phyloP scores from a whole-genome alignment of 2,888 invertebrate genomes.

The Eupithecia abbreviata region DNA sequence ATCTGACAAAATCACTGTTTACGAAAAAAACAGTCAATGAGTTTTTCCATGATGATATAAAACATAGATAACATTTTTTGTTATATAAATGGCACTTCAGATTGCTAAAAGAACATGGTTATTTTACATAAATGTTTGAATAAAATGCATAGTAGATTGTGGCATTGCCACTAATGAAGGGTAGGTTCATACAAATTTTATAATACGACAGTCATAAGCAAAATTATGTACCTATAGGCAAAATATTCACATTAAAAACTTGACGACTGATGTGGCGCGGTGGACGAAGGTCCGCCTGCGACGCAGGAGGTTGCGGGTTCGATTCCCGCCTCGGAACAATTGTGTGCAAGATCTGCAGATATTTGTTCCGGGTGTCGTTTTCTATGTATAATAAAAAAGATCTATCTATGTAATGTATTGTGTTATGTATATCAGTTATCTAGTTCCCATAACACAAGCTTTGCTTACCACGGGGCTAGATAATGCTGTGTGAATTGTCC shows the following conservation, averaged over 20 bases:
- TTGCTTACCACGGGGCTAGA: too few species aligned
- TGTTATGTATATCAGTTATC: too few species aligned
- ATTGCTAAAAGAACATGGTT: not conserved
- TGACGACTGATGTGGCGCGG: too few species aligned
- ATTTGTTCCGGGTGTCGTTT: too few species aligned
- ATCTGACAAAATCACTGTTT: not conserved
- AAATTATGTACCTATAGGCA: not conserved
- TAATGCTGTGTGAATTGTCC: too few species aligned
- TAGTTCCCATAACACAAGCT: too few species aligned
- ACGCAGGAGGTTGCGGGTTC: too few species aligned
- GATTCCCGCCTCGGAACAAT: too few species aligned
- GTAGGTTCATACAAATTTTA: not conserved
- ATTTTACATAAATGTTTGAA: not conserved
- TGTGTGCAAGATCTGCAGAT: too few species aligned
- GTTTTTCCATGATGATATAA: not conserved
- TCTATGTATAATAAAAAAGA: too few species aligned
- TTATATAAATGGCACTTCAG: conserved; percentile 23
- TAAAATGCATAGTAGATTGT: conserved; percentile 2
- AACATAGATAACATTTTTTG: not conserved
- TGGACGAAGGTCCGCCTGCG: too few species aligned
- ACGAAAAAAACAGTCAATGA: not conserved
- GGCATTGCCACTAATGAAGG: not conserved
- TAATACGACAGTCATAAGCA: not conserved
- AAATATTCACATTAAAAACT: not conserved
- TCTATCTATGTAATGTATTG: too few species aligned